These are phyloP conservation scores for Indicator indicator DNA, from an alignment of 2,113 vertebrate genomes.

Conservation along the genomic window DNA sequence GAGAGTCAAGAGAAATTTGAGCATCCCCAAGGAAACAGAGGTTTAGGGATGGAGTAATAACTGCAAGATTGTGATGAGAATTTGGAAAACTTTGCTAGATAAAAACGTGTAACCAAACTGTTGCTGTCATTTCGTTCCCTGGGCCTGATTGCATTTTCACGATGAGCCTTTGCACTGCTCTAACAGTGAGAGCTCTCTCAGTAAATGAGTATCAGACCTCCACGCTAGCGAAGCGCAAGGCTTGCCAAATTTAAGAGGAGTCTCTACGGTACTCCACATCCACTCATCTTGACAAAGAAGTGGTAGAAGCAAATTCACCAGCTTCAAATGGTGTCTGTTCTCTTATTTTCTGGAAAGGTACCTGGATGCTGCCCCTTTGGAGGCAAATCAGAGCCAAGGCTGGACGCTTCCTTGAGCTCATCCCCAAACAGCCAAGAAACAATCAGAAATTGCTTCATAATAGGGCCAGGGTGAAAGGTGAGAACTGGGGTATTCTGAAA, in stretches of 20 bases:
- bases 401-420: neutral
- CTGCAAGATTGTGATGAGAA: slow-evolving; percentile 5
- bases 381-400: neutral
- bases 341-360: neutral
- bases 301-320: neutral
- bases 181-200: neutral
- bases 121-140: slow-evolving; percentile 30
- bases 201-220: slow-evolving; percentile 49
- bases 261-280: neutral
- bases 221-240: neutral
- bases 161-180: neutral
- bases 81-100: slow-evolving; percentile 49
- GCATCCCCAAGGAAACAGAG: slow-evolving; percentile 40
- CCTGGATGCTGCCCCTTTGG: neutral
- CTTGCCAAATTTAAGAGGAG: neutral
- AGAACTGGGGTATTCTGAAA: slow-evolving; percentile 38
- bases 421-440: slow-evolving; percentile 6
- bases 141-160: slow-evolving; percentile 10
- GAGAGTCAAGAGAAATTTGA: slow-evolving; percentile 50
- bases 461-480: slow-evolving; percentile 52
- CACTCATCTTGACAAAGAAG: neutral
- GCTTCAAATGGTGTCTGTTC: neutral
- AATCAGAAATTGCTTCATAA: slow-evolving; percentile 11
- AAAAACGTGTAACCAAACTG: neutral
- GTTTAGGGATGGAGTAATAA: slow-evolving; percentile 37